Evolutionary conservation across 2,888 invertebrate species (phyloP).

Genomic region (Mimachlamys varia): DNA sequence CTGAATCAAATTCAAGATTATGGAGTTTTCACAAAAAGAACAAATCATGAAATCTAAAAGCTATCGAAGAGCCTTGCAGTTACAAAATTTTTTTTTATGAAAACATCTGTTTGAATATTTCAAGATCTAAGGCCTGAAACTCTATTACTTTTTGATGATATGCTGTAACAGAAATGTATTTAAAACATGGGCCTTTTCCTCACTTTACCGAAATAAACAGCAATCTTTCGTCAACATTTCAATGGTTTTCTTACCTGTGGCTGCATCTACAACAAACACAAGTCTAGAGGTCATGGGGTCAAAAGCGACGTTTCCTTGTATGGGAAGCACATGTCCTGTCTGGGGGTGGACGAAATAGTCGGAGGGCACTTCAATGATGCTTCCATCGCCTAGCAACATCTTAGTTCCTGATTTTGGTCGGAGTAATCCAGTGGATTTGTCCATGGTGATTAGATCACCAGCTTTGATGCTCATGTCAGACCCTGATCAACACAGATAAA

Average conservation of each 20-base stretch:
- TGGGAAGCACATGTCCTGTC: conserved; percentile 77
- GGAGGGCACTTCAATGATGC: conserved; percentile 64
- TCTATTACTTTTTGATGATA: no score
- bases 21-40: no score
- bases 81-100: no score
- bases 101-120: no score
- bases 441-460: conserved; percentile 63
- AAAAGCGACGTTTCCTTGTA: conserved; percentile 76
- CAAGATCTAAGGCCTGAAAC: no score
- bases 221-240: background rate
- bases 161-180: no score
- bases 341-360: conserved; percentile 77
- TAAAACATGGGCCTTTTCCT: no score
- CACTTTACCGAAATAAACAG: no score
- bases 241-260: conserved; percentile 70
- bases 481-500: conserved; percentile 53
- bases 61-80: no score
- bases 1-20: no score
- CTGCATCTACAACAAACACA: conserved; percentile 76
- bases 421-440: conserved; percentile 75
- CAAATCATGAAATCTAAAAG: no score
- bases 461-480: conserved; percentile 61
- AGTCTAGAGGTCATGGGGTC: conserved; percentile 75
- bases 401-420: conserved; percentile 68
- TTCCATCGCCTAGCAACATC: conserved; percentile 73